Evolutionary conservation across 2,888 invertebrate genomes (phyloP).

Genomic region (Congeria kusceri): DNA sequence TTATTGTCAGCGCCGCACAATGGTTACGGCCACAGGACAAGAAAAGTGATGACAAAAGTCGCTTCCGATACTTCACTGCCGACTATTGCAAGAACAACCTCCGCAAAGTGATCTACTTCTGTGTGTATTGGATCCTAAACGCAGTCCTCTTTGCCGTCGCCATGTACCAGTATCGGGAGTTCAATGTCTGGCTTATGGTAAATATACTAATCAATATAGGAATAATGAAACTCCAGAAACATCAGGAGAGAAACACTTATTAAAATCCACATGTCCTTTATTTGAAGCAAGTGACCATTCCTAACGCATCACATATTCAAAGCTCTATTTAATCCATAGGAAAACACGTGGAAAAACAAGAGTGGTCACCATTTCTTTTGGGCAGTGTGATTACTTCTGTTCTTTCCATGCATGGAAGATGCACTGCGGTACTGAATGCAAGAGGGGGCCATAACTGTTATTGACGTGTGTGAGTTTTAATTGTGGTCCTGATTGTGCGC

Average conservation of each 20-base stretch:
- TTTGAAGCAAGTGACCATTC: too few species aligned
- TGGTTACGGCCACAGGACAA: conserved; percentile 93
- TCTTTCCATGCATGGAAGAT: too few species aligned
- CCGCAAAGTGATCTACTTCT: conserved; percentile 88
- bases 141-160: conserved; percentile 89
- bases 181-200: conserved; percentile 67
- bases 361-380: too few species aligned
- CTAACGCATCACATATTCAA: too few species aligned
- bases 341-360: too few species aligned
- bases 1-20: conserved; percentile 92
- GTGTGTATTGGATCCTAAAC: conserved; percentile 91
- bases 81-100: conserved; percentile 96
- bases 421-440: too few species aligned
- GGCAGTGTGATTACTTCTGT: not conserved
- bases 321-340: too few species aligned
- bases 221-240: not conserved
- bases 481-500: too few species aligned
- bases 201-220: not conserved
- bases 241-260: too few species aligned
- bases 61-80: conserved; percentile 90
- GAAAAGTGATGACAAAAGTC: conserved; percentile 37
- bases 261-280: too few species aligned
- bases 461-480: too few species aligned
- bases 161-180: conserved; percentile 66
- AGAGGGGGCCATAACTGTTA: too few species aligned